Conservation (phyloP, 1,140 invertebrate genomes). For the Lucilia cuprina region DNA sequence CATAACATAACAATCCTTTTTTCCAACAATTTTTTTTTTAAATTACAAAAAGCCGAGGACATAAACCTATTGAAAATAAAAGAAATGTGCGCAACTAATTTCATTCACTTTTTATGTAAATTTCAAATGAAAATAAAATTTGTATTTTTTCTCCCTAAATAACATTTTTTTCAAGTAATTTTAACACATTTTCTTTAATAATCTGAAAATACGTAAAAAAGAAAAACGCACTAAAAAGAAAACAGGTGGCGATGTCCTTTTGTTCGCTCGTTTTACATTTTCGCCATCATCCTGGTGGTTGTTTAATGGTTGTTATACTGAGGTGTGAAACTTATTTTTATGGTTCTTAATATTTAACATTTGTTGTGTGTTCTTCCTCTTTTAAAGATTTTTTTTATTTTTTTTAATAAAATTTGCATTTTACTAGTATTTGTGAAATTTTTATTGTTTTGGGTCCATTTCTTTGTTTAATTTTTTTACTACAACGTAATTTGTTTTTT, state of each 20-base stretch:
- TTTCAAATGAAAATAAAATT: slow-evolving; percentile 7
- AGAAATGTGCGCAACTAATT: slow-evolving; percentile 29
- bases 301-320: slow-evolving; percentile 16
- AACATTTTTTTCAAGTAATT: slow-evolving; percentile 18
- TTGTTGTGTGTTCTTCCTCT: neutral
- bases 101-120: slow-evolving; percentile 32
- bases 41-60: neutral
- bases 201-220: neutral
- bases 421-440: neutral
- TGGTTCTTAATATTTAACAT: slow-evolving; percentile 31
- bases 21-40: neutral
- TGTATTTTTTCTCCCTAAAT: neutral
- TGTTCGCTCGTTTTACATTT: neutral
- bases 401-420: slow-evolving; percentile 12
- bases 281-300: slow-evolving; percentile 18
- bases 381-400: slow-evolving; percentile 4
- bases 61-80: slow-evolving; percentile 14
- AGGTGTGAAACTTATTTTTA: slow-evolving; percentile 35
- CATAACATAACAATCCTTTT: neutral
- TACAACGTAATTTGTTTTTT: neutral
- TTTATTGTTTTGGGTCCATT: slow-evolving; percentile 25
- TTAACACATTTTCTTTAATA: slow-evolving; percentile 24
- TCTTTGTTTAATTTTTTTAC: neutral
- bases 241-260: slow-evolving; percentile 14
- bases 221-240: neutral